phyloP scores from a whole-genome alignment of 2,797 vertebrate species.

The Gadopsis bispinosus region DNA sequence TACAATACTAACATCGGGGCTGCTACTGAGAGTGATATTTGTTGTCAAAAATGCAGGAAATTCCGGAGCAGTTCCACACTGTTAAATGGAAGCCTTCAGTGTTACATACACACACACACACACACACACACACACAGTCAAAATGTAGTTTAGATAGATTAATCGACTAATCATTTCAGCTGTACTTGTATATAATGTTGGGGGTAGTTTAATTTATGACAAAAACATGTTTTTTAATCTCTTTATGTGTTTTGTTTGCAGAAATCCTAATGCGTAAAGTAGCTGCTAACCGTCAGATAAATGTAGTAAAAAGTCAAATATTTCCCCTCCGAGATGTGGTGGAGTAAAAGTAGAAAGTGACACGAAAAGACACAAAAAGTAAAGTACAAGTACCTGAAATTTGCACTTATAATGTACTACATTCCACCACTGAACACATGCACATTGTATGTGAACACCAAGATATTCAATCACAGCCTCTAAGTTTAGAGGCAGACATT shows the following conservation, averaged over 20 bases:
- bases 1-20: no score
- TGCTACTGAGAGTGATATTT: background rate
- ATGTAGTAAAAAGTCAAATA: background rate
- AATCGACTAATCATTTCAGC: background rate
- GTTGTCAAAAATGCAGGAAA: background rate
- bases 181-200: background rate
- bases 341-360: background rate
- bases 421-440: no score
- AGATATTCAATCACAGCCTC: no score
- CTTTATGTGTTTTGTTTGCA: background rate
- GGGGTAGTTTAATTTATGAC: background rate
- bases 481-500: background rate
- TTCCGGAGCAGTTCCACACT: no score
- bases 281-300: background rate
- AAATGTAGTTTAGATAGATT: background rate
- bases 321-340: background rate
- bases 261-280: background rate
- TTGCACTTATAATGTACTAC: background rate
- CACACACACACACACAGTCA: no score
- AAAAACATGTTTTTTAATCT: background rate
- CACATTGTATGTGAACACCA: no score
- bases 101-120: no score
- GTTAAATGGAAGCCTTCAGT: no score
- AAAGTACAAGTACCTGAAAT: background rate
- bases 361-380: background rate